Conservation (phyloP, 2,888 invertebrate genomes). For the Iselma pallidipennis region DNA sequence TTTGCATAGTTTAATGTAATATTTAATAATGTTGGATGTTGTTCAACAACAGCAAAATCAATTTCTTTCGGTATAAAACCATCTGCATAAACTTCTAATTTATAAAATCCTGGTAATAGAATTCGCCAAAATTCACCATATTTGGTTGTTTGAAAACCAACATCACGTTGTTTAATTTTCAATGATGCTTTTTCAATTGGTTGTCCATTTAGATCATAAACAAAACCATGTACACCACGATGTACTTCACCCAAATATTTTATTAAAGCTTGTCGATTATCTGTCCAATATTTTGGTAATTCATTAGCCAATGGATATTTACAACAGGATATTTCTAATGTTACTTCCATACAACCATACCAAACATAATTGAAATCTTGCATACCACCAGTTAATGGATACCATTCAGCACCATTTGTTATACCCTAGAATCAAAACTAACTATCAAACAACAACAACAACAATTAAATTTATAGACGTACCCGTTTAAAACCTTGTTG, state of each 20-base stretch:
- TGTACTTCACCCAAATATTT: conserved; percentile 86
- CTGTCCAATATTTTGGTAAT: conserved; percentile 83
- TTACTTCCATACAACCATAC: conserved; percentile 95
- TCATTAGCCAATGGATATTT: conserved; percentile 85
- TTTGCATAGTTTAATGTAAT: conserved; percentile 78
- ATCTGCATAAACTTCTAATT: conserved; percentile 81
- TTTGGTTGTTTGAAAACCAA: conserved; percentile 82
- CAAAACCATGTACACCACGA: conserved; percentile 86
- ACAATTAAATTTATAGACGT: background rate
- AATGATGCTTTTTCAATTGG: conserved; percentile 79
- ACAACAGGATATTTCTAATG: conserved; percentile 91
- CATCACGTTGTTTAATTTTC: conserved; percentile 80
- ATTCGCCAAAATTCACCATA: conserved; percentile 97
- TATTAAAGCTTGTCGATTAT: conserved; percentile 83
- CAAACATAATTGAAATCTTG: conserved; percentile 94
- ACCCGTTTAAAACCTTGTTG: conserved; percentile 72
- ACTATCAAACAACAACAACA: background rate
- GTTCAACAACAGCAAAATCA: conserved; percentile 84
- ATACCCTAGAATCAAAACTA: conserved; percentile 67
- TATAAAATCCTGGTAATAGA: conserved; percentile 83
- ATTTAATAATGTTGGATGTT: conserved; percentile 83
- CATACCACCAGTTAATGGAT: conserved; percentile 88
- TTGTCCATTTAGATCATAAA: conserved; percentile 76
- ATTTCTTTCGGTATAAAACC: conserved; percentile 82
- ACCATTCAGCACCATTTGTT: conserved; percentile 95